Evolutionary conservation across 1,140 invertebrate species (phyloP).

Genomic region (Panonychus citri): DNA sequence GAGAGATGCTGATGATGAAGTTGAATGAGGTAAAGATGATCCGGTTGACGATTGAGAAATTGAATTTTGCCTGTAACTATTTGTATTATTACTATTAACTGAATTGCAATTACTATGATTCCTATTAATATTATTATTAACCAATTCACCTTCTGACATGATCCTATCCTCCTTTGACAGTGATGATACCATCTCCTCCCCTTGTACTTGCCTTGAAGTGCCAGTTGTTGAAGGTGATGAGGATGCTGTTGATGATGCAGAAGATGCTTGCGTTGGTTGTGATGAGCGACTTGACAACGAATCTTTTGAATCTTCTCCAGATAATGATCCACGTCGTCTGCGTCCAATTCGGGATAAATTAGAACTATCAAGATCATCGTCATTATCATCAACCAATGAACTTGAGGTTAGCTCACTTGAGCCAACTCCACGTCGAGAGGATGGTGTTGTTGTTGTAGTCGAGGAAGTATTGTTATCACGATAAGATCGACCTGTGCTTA

Average conservation of each 20-base stretch:
- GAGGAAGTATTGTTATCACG: neutral
- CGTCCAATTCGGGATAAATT: neutral
- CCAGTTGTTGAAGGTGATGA: neutral
- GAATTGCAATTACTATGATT: neutral
- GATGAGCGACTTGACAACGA: neutral
- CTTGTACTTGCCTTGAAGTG: neutral
- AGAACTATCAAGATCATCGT: neutral
- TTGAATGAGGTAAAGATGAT: neutral
- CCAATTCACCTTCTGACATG: neutral
- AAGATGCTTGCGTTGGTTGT: neutral
- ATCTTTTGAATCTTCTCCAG: neutral
- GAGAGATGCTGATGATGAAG: neutral
- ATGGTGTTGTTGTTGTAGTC: no score
- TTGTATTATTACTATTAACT: neutral
- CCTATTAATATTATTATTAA: neutral
- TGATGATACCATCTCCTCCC: neutral
- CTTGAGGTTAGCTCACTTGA: neutral
- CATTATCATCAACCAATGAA: neutral
- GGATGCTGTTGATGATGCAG: neutral
- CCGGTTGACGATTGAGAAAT: neutral
- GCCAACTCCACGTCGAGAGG: no score
- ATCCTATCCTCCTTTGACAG: neutral
- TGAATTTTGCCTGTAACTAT: neutral
- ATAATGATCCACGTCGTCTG: neutral
- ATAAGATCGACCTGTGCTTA: neutral